These are phyloP conservation scores for Solenopsis invicta DNA, from an alignment of 1,140 invertebrate genomes.

Conservation along the genomic window DNA sequence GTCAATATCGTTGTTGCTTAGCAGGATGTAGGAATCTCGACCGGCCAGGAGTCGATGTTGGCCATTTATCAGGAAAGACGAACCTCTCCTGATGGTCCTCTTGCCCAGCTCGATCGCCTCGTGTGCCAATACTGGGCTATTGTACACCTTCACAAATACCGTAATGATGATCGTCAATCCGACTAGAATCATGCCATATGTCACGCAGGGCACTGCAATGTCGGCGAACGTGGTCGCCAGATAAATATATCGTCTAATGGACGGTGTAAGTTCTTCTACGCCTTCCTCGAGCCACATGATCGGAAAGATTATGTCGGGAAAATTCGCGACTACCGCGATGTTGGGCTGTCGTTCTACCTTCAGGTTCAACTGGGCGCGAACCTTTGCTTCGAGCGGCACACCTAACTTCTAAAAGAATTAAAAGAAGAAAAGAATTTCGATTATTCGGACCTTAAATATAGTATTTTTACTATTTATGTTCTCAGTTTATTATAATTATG, in stretches of 20 bases:
- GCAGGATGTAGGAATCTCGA: slow-evolving; percentile 89
- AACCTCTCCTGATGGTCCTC: slow-evolving; percentile 90
- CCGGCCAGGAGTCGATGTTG: slow-evolving; percentile 89
- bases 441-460: not conserved
- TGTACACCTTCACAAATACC: slow-evolving; percentile 91
- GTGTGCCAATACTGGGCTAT: slow-evolving; percentile 91
- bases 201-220: slow-evolving; percentile 89
- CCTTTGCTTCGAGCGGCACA: slow-evolving; percentile 93
- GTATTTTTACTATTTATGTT: not conserved
- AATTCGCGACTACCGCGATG: slow-evolving; percentile 91
- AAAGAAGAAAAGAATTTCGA: not conserved
- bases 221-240: slow-evolving; percentile 92
- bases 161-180: slow-evolving; percentile 89
- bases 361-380: slow-evolving; percentile 93
- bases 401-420: slow-evolving; percentile 92
- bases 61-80: slow-evolving; percentile 90
- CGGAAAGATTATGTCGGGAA: slow-evolving; percentile 94
- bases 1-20: slow-evolving; percentile 82
- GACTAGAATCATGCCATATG: slow-evolving; percentile 91
- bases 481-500: not conserved
- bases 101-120: slow-evolving; percentile 93
- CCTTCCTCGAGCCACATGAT: slow-evolving; percentile 97
- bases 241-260: slow-evolving; percentile 92
- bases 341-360: slow-evolving; percentile 92
- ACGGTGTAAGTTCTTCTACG: slow-evolving; percentile 92